A percentile compares a stretch with the other conserved stretches of the same genome.
These are phyloP conservation scores for Bedellia somnulentella DNA, from an alignment of 2,888 invertebrate species.

Conservation along the genomic window DNA sequence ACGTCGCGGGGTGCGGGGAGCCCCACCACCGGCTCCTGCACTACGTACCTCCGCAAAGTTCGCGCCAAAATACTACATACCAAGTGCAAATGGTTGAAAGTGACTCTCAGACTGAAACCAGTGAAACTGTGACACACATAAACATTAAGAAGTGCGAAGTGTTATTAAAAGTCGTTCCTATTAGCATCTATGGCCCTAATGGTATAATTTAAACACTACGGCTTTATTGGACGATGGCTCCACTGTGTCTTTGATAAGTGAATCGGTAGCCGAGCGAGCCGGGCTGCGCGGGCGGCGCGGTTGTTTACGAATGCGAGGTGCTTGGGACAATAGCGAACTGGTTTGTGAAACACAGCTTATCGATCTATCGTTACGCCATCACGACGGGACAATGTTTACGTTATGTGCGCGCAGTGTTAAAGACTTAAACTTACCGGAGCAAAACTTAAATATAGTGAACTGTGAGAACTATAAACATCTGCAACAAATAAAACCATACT, in stretches of 20 bases:
- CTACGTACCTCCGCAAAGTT: neutral
- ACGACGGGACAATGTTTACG: neutral
- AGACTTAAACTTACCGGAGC: neutral
- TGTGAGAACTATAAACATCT: slow-evolving; percentile 3
- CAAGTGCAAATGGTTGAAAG: neutral
- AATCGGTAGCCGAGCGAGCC: neutral
- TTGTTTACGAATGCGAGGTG: neutral
- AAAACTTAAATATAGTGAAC: neutral
- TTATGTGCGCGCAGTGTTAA: neutral
- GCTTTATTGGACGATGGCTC: too few species aligned
- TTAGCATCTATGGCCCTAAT: slow-evolving; percentile 9
- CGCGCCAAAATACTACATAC: neutral
- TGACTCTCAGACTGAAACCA: neutral
- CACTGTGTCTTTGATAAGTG: neutral
- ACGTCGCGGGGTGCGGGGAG: slow-evolving; percentile 8
- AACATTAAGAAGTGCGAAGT: neutral
- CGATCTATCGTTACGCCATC: neutral
- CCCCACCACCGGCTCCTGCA: slow-evolving; percentile 9
- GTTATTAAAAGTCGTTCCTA: slow-evolving; percentile 10
- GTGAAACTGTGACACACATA: neutral
- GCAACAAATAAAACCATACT: slow-evolving; percentile 1
- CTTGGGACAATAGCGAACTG: neutral
- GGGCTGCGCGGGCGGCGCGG: neutral
- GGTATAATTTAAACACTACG: slow-evolving; percentile 6
- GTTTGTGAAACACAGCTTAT: neutral